Evolutionary conservation across 2,888 invertebrate species (phyloP), one percentile per base, ranked within the genome.

Genomic region (Acanthosoma haemorrhoidale): DNA sequence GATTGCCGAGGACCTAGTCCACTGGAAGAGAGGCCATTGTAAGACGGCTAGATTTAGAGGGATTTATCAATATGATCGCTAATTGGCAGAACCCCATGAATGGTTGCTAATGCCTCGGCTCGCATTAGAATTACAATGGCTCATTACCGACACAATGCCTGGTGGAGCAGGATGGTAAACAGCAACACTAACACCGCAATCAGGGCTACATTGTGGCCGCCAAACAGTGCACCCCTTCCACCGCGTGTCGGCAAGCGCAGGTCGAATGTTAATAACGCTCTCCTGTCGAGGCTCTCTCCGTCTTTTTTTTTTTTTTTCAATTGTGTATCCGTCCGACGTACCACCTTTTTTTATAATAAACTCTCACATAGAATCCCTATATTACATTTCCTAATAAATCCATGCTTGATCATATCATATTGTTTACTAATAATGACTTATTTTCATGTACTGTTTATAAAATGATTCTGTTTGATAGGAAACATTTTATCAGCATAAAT

Each of bases 131-230:
- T 21, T n/a, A 51, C 51, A 51, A 51, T 51, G 25, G 25, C 51
- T 51, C 51, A 51, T 51, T 51, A 51, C 51, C n/a, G n/a, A 25
- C n/a, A 51, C 51, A 51, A 51, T 51, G 25, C 51, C 18, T n/a
- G 13, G 5, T 51, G 25, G 51, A 51, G 25, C n/a, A 29, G 25
- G 51, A 51, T 51, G 51, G 51, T 25, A 51, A 51, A 51, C 29
- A 51, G 25, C 51, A 51, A 51, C 51, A 51, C 51, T 25, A 51
- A 51, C 51, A 51, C 51, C 51, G 51, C 51, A 51, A 51, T 51
- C 51, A 51, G 25, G 29, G 51, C 51, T 51, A 51, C 29, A 51
- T 51, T 51, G 51, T 51, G 51, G 51, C 51, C 13, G n/a, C 51
- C 51, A 51, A 51, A 51, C 51, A 51, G 51, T 25, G n/a, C n/a